These are phyloP conservation scores for Phoronis australis DNA, from an alignment of 2,888 invertebrate genomes.

Conservation along the genomic window DNA sequence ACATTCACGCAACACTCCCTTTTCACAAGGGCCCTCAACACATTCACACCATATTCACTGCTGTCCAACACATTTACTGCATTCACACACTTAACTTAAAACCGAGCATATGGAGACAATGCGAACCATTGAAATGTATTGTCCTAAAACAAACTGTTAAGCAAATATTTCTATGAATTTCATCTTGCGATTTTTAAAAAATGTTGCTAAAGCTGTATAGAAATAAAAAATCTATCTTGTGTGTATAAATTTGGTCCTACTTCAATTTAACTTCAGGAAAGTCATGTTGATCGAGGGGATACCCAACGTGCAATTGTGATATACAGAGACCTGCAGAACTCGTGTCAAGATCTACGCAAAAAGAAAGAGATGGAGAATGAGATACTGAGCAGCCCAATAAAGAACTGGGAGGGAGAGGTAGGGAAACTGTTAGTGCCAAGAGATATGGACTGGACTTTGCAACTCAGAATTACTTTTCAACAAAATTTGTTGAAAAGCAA, in stretches of 20 bases:
- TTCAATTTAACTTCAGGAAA: slow-evolving; percentile 59
- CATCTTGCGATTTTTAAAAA: no score
- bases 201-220: no score
- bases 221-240: no score
- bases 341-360: slow-evolving; percentile 78
- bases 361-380: slow-evolving; percentile 95
- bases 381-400: slow-evolving; percentile 87
- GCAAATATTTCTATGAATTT: no score
- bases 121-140: not conserved
- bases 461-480: no score
- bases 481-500: no score
- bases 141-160: no score
- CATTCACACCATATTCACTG: no score
- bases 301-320: slow-evolving; percentile 91
- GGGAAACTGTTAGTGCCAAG: slow-evolving; percentile 9
- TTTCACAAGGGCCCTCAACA: no score
- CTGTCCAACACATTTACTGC: not conserved
- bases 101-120: not conserved
- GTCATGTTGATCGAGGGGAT: slow-evolving; percentile 92
- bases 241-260: no score
- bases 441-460: no score
- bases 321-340: slow-evolving; percentile 81
- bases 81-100: slow-evolving; percentile 1
- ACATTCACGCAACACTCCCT: no score
- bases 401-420: slow-evolving; percentile 85